Base-by-base conservation (phyloP, 2,797 vertebrate species). In the Cynopterus sphinx region DNA sequence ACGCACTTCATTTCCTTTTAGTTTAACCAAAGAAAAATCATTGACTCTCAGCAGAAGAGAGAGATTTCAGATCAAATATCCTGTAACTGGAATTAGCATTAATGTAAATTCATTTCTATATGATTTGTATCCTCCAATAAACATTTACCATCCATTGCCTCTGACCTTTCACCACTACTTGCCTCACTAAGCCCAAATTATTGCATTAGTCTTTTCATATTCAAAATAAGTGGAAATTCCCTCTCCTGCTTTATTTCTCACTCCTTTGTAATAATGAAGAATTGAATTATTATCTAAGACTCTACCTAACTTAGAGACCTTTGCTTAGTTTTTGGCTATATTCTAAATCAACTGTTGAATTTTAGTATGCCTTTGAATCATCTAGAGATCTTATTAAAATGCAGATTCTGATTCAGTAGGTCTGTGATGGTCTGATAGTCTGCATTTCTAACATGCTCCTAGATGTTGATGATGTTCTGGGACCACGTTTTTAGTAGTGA, bases 1-100 rank as follows among this genome's bases (percentile, higher is more conserved):
- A 94, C 51, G 68, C n/a, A 63, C 88, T 96, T 90, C 94, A 89
- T 78, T 96, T 95, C 53, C 26, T 95, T 86, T n/a, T 59, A 86
- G 49, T 19, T 88, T 90, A 95, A 63, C 81, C 94, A 67, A 95
- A 96, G 46, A 24, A 88, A 28, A 83, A 63, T 51, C 59, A 59
- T 19, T 57, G 46, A 84, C 22, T 55, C 16, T 93, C 22, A 39
- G 5, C 55, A 71, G 68, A 87, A 26, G 49, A 87, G 43, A 49
- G 55, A 6, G 21, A 84, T 82, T 96, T 93, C 70, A 83, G 70
- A 49, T 81, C 36, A 53, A 94, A 87, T 16, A 36, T 33, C 83
- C 31, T 15, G 3, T 71, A 91, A 41, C 2, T 31, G 59, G n/a
- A 97, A 81, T 75, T 43, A 83, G 51, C 26, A 3, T 84, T 63